Conservation (phyloP, 2,797 vertebrate species). For the Brotula barbata region DNA sequence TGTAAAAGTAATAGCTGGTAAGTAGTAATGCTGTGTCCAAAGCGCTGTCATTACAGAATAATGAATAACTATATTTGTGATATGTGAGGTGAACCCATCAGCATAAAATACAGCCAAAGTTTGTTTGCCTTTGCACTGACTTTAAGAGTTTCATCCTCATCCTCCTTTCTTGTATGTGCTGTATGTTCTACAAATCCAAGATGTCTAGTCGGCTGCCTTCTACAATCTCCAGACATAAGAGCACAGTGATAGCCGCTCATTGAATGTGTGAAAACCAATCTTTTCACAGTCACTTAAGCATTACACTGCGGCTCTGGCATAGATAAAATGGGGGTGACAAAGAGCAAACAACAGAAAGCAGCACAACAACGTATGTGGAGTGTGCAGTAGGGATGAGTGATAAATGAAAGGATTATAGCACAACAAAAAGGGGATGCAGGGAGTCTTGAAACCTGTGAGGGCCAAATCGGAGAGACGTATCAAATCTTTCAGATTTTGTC, state of each 20-base stretch:
- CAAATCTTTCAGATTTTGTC: too few relatives aligned
- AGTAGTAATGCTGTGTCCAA: slow-evolving; percentile 9
- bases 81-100: too few relatives aligned
- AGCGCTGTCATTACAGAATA: too few relatives aligned
- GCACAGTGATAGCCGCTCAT: background rate
- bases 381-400: background rate
- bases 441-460: background rate
- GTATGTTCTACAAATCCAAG: background rate
- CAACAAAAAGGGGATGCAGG: background rate
- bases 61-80: too few relatives aligned
- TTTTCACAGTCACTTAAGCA: slow-evolving; percentile 12
- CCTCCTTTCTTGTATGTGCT: too few relatives aligned
- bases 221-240: background rate
- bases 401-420: background rate
- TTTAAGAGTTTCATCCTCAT: too few relatives aligned
- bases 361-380: too few relatives aligned
- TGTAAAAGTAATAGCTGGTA: too few relatives aligned
- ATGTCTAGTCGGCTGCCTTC: background rate
- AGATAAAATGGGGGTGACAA: background rate
- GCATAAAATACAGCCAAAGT: too few relatives aligned
- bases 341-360: background rate
- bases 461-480: background rate
- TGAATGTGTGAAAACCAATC: background rate
- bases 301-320: background rate
- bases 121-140: too few relatives aligned